Conservation (phyloP, 2,888 invertebrate genomes). For the Acanthosoma haemorrhoidale region DNA sequence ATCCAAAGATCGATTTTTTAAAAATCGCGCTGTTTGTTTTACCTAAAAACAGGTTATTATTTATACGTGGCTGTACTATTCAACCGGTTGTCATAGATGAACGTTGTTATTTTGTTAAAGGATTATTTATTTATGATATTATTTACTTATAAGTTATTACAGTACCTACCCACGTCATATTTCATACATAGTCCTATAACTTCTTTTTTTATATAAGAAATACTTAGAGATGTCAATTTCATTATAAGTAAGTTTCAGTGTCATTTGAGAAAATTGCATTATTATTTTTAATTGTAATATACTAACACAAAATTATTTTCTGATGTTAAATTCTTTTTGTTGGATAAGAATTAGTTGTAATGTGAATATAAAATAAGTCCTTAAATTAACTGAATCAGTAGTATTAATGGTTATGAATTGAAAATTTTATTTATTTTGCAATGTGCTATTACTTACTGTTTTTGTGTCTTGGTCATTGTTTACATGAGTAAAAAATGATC, state of each 20-base stretch:
- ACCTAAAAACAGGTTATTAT: constrained; percentile 17
- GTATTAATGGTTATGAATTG: too few relatives aligned
- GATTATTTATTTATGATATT: background rate
- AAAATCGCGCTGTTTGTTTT: background rate
- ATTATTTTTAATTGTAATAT: too few relatives aligned
- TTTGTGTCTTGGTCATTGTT: too few relatives aligned
- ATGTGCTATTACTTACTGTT: too few relatives aligned
- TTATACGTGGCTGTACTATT: constrained; percentile 17
- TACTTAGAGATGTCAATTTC: background rate
- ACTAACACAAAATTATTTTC: too few relatives aligned
- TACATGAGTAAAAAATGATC: too few relatives aligned
- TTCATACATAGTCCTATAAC: background rate
- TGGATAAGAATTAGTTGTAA: too few relatives aligned
- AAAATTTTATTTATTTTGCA: too few relatives aligned
- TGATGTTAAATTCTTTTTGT: too few relatives aligned
- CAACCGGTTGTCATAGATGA: constrained; percentile 19
- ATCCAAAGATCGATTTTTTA: background rate
- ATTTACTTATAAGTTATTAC: background rate
- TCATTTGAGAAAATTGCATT: too few relatives aligned
- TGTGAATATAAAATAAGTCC: too few relatives aligned
- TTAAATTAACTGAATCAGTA: too few relatives aligned
- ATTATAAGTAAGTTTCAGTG: background rate
- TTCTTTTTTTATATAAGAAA: background rate
- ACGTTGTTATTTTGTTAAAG: background rate
- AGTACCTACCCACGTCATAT: background rate